A percentile compares a stretch with the other conserved stretches of the same genome.
phyloP scores from a whole-genome alignment of 1,140 invertebrate genomes.

The Idris sp. region DNA sequence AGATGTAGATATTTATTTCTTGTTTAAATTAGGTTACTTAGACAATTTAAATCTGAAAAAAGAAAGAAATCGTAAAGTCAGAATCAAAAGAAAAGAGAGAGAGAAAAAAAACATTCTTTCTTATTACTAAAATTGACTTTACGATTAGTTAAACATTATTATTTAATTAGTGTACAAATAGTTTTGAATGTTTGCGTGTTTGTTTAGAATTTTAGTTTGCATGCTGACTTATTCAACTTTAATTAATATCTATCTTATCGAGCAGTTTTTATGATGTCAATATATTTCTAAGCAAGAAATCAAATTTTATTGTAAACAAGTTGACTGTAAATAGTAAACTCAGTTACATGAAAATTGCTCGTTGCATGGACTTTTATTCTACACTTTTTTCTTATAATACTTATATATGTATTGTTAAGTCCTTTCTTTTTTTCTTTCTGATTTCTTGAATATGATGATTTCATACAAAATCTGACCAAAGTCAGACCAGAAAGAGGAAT shows the following conservation, averaged over 20 bases:
- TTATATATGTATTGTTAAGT: slow-evolving; percentile 27
- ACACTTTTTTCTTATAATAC: slow-evolving; percentile 36
- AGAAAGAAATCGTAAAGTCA: slow-evolving; percentile 21
- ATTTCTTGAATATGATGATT: too few relatives aligned
- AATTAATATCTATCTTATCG: slow-evolving; percentile 10
- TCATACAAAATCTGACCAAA: slow-evolving; percentile 12
- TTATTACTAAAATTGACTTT: slow-evolving; percentile 14
- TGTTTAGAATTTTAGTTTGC: slow-evolving; percentile 61
- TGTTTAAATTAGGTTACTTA: slow-evolving; percentile 43
- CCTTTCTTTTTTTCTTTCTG: slow-evolving; percentile 11
- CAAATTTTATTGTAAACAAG: neutral
- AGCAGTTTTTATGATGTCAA: slow-evolving; percentile 24
- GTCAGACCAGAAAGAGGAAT: too few relatives aligned
- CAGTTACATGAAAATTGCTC: slow-evolving; percentile 18
- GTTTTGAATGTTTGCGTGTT: slow-evolving; percentile 59
- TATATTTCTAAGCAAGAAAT: neutral
- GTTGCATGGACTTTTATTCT: too few relatives aligned
- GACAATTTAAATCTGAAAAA: slow-evolving; percentile 1
- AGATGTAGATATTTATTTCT: slow-evolving; percentile 54
- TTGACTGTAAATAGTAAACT: too few relatives aligned
- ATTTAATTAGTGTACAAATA: slow-evolving; percentile 58
- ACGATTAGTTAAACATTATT: slow-evolving; percentile 36
- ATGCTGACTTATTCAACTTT: slow-evolving; percentile 43
- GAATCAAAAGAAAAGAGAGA: too few relatives aligned
- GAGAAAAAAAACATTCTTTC: too few relatives aligned